Base-by-base conservation (phyloP, 2,888 invertebrate species). In the Monochamus alternatus region DNA sequence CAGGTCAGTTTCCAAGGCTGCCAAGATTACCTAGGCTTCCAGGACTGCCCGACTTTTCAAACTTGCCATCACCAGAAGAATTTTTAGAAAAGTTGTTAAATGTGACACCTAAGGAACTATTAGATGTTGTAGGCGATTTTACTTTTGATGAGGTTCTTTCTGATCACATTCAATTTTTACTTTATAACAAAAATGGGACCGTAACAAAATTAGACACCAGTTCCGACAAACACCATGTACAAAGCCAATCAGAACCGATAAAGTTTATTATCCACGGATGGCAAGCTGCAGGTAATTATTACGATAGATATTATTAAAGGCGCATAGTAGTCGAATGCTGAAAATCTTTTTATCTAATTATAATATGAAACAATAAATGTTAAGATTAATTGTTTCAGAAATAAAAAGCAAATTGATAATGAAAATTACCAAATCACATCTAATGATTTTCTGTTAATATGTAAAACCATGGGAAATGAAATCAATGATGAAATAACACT, bases 241-340 rank as follows among this genome's bases (percentile, higher is more conserved):
- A 30, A 30, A 75, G 82, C 43, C 65, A 52, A 38, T 38, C 71
- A 52, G 66, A 74, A 51, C 82, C 83, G 22, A 80, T 80, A 5
- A 84, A 83, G 69, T 72, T 84, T 43, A 67, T 83, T 12, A 77
- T 83, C 5, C 84, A 83, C 60, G 84, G 84, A 22, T 84, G 84
- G 84, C 80, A 78, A 43, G 64, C 78, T 3, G 74, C 78, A 70
- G 81, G 81, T 74, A 66, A 72, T 43, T 59, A 31, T 3, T n/a
- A n/a, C n/a, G n/a, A n/a, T n/a, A n/a, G n/a, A n/a, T n/a, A n/a
- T n/a, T n/a, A n/a, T n/a, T n/a, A n/a, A n/a, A n/a, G n/a, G n/a
- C n/a, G n/a, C n/a, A n/a, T n/a, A n/a, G n/a, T n/a, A n/a, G n/a
- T n/a, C n/a, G n/a, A n/a, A n/a, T n/a, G n/a, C n/a, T n/a, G n/a